These are phyloP conservation scores for Arge pagana DNA, from an alignment of 2,888 invertebrate species.

Conservation along the genomic window DNA sequence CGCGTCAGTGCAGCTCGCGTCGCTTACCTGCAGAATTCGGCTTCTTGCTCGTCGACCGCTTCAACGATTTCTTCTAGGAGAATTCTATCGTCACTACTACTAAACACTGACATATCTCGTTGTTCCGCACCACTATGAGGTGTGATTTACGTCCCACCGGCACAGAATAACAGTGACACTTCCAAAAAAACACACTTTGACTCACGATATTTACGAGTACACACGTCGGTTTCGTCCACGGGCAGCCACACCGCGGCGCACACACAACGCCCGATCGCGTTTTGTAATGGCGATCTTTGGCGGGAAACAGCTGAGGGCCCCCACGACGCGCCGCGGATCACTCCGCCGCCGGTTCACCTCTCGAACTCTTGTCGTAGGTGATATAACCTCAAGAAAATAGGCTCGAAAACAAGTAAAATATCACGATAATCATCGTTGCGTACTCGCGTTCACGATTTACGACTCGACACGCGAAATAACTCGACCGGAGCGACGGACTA, in stretches of 20 bases:
- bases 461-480: slow-evolving; percentile 17
- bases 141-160: slow-evolving; percentile 35
- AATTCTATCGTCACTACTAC: slow-evolving; percentile 60
- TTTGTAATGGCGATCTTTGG: slow-evolving; percentile 70
- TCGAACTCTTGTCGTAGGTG: background rate
- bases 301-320: slow-evolving; percentile 73
- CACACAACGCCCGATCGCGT: slow-evolving; percentile 59
- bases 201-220: background rate
- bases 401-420: background rate
- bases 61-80: slow-evolving; percentile 63
- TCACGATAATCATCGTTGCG: background rate
- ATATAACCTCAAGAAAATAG: background rate
- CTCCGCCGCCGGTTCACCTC: slow-evolving; percentile 39
- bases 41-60: slow-evolving; percentile 59
- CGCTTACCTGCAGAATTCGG: slow-evolving; percentile 52
- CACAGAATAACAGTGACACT: slow-evolving; percentile 25
- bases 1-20: background rate
- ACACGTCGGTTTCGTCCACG: slow-evolving; percentile 47
- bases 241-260: slow-evolving; percentile 61
- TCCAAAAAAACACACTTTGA: slow-evolving; percentile 1
- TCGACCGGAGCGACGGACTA: slow-evolving; percentile 38
- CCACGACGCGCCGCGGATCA: slow-evolving; percentile 43
- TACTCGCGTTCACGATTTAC: background rate
- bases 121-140: slow-evolving; percentile 32
- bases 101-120: slow-evolving; percentile 63